A percentile compares a stretch with the other conserved stretches of the same genome.
These are phyloP conservation scores for Ectemnius continuus DNA, from an alignment of 2,888 invertebrate genomes.

Conservation along the genomic window DNA sequence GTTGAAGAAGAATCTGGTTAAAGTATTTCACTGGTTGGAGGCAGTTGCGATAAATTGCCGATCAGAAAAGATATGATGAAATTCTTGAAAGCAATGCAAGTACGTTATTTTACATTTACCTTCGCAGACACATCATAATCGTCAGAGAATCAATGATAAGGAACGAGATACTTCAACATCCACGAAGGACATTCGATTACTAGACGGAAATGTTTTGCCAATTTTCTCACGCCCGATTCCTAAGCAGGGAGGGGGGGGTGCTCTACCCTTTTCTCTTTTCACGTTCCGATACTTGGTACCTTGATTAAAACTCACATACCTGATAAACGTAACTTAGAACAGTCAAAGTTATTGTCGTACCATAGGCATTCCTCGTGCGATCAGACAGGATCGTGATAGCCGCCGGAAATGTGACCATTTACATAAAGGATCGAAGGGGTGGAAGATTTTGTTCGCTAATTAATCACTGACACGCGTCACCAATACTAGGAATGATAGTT, in stretches of 20 bases:
- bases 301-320: slow-evolving; percentile 17
- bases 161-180: slow-evolving; percentile 25
- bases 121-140: slow-evolving; percentile 31
- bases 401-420: no score
- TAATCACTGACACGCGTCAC: not conserved
- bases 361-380: slow-evolving; percentile 5
- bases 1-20: slow-evolving; percentile 18
- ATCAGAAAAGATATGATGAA: not conserved
- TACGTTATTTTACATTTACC: slow-evolving; percentile 39
- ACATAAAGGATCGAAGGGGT: slow-evolving; percentile 6
- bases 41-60: not conserved
- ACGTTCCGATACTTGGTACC: slow-evolving; percentile 17
- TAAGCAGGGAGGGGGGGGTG: slow-evolving; percentile 23
- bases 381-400: not conserved
- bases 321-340: slow-evolving; percentile 17
- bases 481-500: slow-evolving; percentile 6
- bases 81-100: slow-evolving; percentile 43
- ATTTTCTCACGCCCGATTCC: slow-evolving; percentile 30
- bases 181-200: slow-evolving; percentile 34
- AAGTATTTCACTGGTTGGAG: not conserved
- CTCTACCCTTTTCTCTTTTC: slow-evolving; percentile 23
- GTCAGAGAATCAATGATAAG: slow-evolving; percentile 24
- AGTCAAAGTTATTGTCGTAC: not conserved
- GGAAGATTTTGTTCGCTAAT: not conserved
- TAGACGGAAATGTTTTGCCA: slow-evolving; percentile 27